Conservation (phyloP, 1,140 invertebrate genomes). For the Caligus rogercresseyi region DNA sequence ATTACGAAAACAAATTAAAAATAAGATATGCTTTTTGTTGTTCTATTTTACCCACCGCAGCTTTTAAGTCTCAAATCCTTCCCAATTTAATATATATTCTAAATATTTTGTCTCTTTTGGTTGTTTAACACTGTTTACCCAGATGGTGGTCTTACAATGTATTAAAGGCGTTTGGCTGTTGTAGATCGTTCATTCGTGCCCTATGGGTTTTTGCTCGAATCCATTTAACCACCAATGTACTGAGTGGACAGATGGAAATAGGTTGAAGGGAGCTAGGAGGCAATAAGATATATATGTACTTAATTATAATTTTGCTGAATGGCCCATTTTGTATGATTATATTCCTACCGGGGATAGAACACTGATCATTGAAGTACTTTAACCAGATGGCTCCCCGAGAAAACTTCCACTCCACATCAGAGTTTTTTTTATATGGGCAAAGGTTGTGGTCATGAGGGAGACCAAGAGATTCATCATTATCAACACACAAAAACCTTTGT, state of each 20-base stretch:
- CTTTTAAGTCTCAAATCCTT: too few relatives aligned
- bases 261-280: constrained; percentile 23
- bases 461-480: constrained; percentile 11
- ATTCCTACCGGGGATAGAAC: constrained; percentile 21
- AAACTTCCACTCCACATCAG: constrained; percentile 25
- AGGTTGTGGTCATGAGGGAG: constrained; percentile 13
- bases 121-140: too few relatives aligned
- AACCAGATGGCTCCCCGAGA: constrained; percentile 23
- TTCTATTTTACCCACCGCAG: too few relatives aligned
- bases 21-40: too few relatives aligned
- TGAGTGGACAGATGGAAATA: constrained; percentile 23
- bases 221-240: constrained; percentile 18
- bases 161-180: not conserved
- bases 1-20: too few relatives aligned
- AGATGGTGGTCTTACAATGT: not conserved
- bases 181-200: not conserved
- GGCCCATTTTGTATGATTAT: too few relatives aligned
- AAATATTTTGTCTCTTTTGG: too few relatives aligned
- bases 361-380: constrained; percentile 22
- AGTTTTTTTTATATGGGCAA: constrained; percentile 21
- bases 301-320: too few relatives aligned
- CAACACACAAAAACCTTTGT: constrained; percentile 11
- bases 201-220: not conserved
- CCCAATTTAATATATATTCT: too few relatives aligned
- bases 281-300: too few relatives aligned